These are phyloP conservation scores for Hormaphis cornu DNA, from an alignment of 1,140 invertebrate species.

Conservation along the genomic window DNA sequence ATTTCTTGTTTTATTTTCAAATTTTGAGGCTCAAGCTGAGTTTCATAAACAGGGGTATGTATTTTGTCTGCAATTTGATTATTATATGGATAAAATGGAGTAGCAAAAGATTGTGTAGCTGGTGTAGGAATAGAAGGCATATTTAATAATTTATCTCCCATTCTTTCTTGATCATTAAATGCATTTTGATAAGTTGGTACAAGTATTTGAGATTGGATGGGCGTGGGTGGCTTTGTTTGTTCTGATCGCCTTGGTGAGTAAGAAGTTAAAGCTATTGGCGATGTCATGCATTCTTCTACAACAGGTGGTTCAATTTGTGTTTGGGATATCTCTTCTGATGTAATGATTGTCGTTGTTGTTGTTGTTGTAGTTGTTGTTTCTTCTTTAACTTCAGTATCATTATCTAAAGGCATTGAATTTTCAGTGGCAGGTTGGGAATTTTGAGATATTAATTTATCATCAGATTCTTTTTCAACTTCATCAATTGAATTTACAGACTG, in stretches of 20 bases:
- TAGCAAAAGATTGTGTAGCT: conserved; percentile 16
- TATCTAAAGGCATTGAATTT: conserved; percentile 6
- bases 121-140: conserved; percentile 35
- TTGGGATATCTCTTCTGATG: conserved; percentile 2
- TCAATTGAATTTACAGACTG: conserved; percentile 9
- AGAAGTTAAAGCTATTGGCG: conserved; percentile 23
- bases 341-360: neutral
- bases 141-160: conserved; percentile 37
- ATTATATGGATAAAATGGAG: conserved; percentile 38
- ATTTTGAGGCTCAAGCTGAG: conserved; percentile 58
- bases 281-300: conserved; percentile 13
- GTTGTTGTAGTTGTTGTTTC: conserved; percentile 12
- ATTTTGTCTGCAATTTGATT: conserved; percentile 37
- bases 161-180: conserved; percentile 33
- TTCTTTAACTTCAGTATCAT: conserved; percentile 24
- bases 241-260: conserved; percentile 25
- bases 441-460: neutral
- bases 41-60: conserved; percentile 33
- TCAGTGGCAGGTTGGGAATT: conserved; percentile 15
- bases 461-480: conserved; percentile 15
- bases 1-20: conserved; percentile 71
- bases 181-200: conserved; percentile 31
- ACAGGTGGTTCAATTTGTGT: neutral
- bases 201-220: conserved; percentile 29
- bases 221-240: neutral